A percentile compares a stretch with the other conserved stretches of the same genome.
phyloP scores from a whole-genome alignment of 2,797 vertebrate genomes.

The Podarcis lilfordi region DNA sequence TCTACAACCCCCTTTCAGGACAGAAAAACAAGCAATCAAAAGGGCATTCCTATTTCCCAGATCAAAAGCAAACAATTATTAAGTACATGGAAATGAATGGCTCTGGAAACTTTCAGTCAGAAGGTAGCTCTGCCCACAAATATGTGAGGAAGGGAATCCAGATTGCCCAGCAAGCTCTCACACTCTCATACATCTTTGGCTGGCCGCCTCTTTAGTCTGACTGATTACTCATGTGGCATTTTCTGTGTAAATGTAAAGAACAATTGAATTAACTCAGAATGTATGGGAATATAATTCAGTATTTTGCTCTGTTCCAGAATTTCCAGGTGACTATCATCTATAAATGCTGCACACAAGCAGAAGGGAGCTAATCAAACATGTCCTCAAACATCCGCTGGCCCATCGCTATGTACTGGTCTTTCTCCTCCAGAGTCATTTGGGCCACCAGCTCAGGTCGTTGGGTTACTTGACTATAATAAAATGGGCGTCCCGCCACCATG shows the following conservation, averaged over 20 bases:
- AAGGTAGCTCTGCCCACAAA: not conserved
- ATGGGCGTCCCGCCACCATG: slow-evolving; percentile 87
- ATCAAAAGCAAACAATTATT: not conserved
- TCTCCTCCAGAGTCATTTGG: slow-evolving; percentile 94
- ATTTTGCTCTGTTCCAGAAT: slow-evolving; percentile 38
- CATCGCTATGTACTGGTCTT: slow-evolving; percentile 97
- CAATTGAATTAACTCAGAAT: not conserved
- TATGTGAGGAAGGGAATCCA: too few species aligned
- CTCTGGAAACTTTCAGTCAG: not conserved
- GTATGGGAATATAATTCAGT: not conserved
- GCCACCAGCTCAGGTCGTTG: slow-evolving; percentile 93
- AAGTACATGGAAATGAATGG: not conserved
- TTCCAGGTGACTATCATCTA: slow-evolving; percentile 44
- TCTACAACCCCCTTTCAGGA: not conserved
- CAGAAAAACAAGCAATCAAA: not conserved
- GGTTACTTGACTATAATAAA: slow-evolving; percentile 92
- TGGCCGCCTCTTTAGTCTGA: not conserved
- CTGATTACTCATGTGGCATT: slow-evolving; percentile 25
- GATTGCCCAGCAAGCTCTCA: not conserved
- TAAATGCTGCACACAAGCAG: not conserved
- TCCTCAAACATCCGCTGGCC: slow-evolving; percentile 94
- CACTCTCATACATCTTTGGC: not conserved
- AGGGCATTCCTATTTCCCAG: not conserved
- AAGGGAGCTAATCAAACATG: slow-evolving; percentile 81
- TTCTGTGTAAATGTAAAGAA: not conserved